These are phyloP conservation scores for Pseudotriccus pelzelni DNA, from an alignment of 2,797 vertebrate genomes.

Conservation along the genomic window DNA sequence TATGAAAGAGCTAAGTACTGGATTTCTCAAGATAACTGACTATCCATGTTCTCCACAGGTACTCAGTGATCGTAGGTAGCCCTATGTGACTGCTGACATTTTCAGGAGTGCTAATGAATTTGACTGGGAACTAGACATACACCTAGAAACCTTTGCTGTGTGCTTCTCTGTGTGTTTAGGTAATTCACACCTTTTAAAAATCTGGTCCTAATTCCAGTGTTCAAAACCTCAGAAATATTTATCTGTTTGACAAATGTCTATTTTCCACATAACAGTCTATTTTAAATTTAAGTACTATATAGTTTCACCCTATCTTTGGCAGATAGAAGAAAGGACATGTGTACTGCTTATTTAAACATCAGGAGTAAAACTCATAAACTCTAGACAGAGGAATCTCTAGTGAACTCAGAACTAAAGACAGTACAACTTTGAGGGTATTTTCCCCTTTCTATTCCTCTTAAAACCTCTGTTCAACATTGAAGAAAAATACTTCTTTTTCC, in stretches of 20 bases:
- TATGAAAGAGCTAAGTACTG: not conserved
- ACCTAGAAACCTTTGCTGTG: not conserved
- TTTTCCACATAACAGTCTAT: not conserved
- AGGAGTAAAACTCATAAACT: not conserved
- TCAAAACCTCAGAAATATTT: not conserved
- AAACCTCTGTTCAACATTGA: not conserved
- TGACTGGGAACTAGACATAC: not conserved
- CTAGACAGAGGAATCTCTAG: not conserved
- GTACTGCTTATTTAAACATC: not conserved
- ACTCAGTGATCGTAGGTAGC: not conserved
- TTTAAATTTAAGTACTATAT: not conserved
- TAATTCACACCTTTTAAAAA: not conserved
- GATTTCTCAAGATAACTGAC: not conserved
- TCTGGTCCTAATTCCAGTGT: not conserved
- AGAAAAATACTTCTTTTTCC: not conserved
- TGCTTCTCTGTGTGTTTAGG: not conserved
- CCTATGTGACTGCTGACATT: not conserved
- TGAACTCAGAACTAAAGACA: not conserved
- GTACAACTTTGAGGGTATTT: not conserved
- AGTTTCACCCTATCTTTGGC: not conserved
- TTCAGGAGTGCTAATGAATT: not conserved
- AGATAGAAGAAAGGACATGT: not conserved
- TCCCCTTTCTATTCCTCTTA: not conserved
- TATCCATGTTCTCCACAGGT: rapidly evolving
- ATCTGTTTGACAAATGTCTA: not conserved